Percentiles rank a stretch among this genome's conserved stretches.
These are phyloP conservation scores for Allolobophora icterica DNA, from an alignment of 2,888 invertebrate genomes.

Conservation along the genomic window DNA sequence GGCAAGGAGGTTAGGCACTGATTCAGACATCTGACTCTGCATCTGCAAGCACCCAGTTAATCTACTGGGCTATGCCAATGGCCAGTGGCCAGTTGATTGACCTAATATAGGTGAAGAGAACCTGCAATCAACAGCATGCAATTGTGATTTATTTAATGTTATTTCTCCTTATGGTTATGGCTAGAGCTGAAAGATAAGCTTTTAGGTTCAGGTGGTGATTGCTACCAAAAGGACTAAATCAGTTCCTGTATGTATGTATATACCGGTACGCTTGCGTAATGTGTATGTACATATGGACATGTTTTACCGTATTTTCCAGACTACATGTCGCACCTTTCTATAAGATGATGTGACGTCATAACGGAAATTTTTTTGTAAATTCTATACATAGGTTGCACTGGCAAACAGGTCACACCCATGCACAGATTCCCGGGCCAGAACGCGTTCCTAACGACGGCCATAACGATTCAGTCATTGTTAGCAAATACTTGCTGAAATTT, in stretches of 20 bases:
- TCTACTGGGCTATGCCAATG: neutral
- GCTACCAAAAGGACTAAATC: neutral
- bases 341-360: no score
- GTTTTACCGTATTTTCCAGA: no score
- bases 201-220: neutral
- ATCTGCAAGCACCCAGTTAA: no score
- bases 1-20: neutral
- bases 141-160: neutral
- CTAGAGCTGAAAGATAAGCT: neutral
- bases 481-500: no score
- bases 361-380: no score
- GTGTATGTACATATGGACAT: neutral
- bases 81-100: neutral
- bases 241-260: neutral
- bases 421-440: no score
- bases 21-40: neutral
- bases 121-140: neutral
- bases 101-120: neutral
- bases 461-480: no score
- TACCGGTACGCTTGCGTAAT: no score
- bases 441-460: no score
- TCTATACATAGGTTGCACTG: no score
- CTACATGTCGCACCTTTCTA: no score
- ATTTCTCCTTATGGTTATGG: neutral
- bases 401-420: no score